These are phyloP conservation scores for Machimus atricapillus DNA, from an alignment of 2,888 invertebrate species.

Conservation along the genomic window DNA sequence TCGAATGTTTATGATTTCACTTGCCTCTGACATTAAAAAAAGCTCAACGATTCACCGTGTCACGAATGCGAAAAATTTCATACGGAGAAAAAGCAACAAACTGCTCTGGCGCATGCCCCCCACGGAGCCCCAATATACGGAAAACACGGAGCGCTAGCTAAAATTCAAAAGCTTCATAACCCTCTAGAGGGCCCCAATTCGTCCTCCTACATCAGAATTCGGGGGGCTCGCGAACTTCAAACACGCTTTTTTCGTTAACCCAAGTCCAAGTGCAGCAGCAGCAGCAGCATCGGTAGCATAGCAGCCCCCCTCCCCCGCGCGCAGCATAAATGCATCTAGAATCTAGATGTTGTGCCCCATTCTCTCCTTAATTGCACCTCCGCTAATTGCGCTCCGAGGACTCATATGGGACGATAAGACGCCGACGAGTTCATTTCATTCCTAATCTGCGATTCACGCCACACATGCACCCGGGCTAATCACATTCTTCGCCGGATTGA, in stretches of 20 bases:
- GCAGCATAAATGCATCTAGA: not conserved
- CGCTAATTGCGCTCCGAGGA: not conserved
- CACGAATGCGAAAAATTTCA: slow-evolving; percentile 9
- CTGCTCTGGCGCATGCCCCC: not conserved
- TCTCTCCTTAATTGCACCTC: not conserved
- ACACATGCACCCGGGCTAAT: not conserved
- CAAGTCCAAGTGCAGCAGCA: not conserved
- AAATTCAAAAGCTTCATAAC: not conserved
- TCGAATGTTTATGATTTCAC: slow-evolving; percentile 7
- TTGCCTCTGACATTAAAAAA: not conserved
- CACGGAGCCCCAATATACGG: not conserved
- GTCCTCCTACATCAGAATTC: not conserved
- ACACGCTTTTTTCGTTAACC: not conserved
- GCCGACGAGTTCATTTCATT: not conserved
- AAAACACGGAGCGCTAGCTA: not conserved
- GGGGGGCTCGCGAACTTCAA: not conserved
- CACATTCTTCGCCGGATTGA: not conserved
- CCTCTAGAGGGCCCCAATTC: not conserved
- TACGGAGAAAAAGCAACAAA: not conserved
- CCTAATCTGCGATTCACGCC: not conserved
- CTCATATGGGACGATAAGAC: not conserved
- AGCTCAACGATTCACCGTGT: slow-evolving; percentile 1
- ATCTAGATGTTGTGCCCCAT: not conserved
- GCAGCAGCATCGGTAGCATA: too few relatives aligned
- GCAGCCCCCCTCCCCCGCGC: too few relatives aligned